phyloP scores from a whole-genome alignment of 2,888 invertebrate genomes.

The Sicus ferrugineus region DNA sequence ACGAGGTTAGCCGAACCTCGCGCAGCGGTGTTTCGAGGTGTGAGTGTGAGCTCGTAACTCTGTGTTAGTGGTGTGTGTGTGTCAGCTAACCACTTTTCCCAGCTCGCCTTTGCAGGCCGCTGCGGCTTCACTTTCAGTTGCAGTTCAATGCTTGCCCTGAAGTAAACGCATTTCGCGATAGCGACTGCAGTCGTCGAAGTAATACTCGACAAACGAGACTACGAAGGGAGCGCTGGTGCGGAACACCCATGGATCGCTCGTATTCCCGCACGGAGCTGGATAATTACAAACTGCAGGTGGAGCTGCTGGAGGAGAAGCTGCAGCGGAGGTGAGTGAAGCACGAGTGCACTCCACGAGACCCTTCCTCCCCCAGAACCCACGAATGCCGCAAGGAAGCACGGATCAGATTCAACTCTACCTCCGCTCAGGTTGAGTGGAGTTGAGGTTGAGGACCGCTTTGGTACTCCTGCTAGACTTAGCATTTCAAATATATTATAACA shows the following conservation, averaged over 20 bases:
- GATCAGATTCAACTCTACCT: no score
- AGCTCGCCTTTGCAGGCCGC: not conserved
- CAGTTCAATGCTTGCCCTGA: conserved; percentile 2
- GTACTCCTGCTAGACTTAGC: no score
- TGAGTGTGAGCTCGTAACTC: conserved; percentile 3
- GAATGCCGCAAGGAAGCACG: no score
- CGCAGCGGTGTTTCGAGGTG: not conserved
- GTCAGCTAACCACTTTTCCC: not conserved
- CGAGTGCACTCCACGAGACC: not conserved
- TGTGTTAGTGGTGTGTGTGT: conserved; percentile 1
- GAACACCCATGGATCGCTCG: conserved; percentile 46
- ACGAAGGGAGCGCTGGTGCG: not conserved
- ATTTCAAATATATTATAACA: no score
- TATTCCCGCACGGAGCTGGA: conserved; percentile 62
- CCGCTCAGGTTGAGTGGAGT: no score
- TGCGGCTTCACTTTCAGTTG: conserved; percentile 19
- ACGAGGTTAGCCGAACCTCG: no score
- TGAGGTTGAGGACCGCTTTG: no score
- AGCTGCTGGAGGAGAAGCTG: conserved; percentile 61
- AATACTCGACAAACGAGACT: not conserved
- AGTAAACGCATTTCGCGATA: not conserved
- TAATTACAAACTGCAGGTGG: conserved; percentile 64
- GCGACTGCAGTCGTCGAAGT: not conserved
- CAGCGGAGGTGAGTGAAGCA: conserved; percentile 57
- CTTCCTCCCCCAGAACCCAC: no score